phyloP scores from a whole-genome alignment of 2,888 invertebrate genomes.

The Dryomyza anilis region DNA sequence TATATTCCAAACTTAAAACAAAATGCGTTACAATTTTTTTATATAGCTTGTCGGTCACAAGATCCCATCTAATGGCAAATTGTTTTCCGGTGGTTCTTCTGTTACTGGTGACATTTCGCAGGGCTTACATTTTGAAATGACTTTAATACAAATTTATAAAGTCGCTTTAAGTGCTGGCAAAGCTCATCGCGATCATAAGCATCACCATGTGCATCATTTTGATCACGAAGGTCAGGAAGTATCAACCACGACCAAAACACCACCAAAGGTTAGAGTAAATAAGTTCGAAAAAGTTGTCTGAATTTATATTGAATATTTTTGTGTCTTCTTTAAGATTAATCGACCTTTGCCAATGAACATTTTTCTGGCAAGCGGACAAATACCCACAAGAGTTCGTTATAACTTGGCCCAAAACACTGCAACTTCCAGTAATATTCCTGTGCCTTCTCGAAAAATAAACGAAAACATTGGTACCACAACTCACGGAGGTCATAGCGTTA shows the following conservation, averaged over 20 bases:
- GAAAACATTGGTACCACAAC: not conserved
- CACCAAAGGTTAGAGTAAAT: slow-evolving; percentile 59
- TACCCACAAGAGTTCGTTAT: slow-evolving; percentile 64
- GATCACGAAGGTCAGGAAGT: slow-evolving; percentile 74
- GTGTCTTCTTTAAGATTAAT: slow-evolving; percentile 52
- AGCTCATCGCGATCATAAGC: slow-evolving; percentile 85
- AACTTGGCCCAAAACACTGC: slow-evolving; percentile 62
- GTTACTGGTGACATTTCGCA: slow-evolving; percentile 54
- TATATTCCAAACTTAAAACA: too few relatives aligned
- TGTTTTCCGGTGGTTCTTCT: slow-evolving; percentile 69
- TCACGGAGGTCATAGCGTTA: slow-evolving; percentile 41
- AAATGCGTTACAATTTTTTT: too few relatives aligned
- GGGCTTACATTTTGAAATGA: slow-evolving; percentile 68
- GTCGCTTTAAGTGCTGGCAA: slow-evolving; percentile 84
- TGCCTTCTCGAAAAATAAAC: slow-evolving; percentile 63
- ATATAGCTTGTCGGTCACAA: slow-evolving; percentile 75
- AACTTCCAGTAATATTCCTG: not conserved
- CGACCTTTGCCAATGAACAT: slow-evolving; percentile 64
- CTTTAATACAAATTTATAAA: slow-evolving; percentile 79
- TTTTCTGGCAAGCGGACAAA: slow-evolving; percentile 68
- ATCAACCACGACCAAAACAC: slow-evolving; percentile 65
- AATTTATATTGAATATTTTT: not conserved
- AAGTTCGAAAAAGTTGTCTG: not conserved
- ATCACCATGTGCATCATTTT: slow-evolving; percentile 83
- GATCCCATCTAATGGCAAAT: slow-evolving; percentile 76